Evolutionary conservation across 2,888 invertebrate species (phyloP).

Genomic region (Lepidochrysops patricia): DNA sequence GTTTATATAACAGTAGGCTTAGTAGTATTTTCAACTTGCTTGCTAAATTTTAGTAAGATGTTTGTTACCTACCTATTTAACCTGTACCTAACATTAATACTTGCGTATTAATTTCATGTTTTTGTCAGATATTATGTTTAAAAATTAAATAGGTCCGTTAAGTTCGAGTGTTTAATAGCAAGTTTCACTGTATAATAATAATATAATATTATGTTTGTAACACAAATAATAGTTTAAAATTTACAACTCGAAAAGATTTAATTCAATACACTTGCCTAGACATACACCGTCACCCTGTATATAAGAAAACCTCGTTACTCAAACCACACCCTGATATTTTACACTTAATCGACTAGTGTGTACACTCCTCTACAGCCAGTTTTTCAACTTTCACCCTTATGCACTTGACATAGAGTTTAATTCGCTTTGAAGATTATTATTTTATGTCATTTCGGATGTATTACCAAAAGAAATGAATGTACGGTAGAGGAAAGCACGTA

Average conservation of each 20-base stretch:
- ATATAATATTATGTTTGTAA: too few species aligned
- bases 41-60: too few species aligned
- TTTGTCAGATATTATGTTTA: too few species aligned
- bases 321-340: slow-evolving; percentile 50
- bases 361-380: slow-evolving; percentile 32
- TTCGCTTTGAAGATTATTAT: slow-evolving; percentile 13
- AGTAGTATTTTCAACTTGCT: too few species aligned
- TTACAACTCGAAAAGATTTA: not conserved
- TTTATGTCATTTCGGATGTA: slow-evolving; percentile 38
- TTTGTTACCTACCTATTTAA: too few species aligned
- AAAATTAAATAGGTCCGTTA: too few species aligned
- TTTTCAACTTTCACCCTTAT: slow-evolving; percentile 28
- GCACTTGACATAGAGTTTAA: slow-evolving; percentile 20
- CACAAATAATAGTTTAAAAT: too few species aligned
- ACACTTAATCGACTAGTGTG: slow-evolving; percentile 35
- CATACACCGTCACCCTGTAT: slow-evolving; percentile 30
- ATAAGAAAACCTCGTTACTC: slow-evolving; percentile 52
- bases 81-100: too few species aligned
- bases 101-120: too few species aligned
- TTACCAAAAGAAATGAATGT: slow-evolving; percentile 62
- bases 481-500: slow-evolving; percentile 73
- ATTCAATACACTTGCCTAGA: slow-evolving; percentile 16
- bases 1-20: too few species aligned
- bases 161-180: too few species aligned
- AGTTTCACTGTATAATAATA: too few species aligned